Base-by-base conservation (phyloP, 2,797 vertebrate genomes). In the Gymnocypris eckloni region DNA sequence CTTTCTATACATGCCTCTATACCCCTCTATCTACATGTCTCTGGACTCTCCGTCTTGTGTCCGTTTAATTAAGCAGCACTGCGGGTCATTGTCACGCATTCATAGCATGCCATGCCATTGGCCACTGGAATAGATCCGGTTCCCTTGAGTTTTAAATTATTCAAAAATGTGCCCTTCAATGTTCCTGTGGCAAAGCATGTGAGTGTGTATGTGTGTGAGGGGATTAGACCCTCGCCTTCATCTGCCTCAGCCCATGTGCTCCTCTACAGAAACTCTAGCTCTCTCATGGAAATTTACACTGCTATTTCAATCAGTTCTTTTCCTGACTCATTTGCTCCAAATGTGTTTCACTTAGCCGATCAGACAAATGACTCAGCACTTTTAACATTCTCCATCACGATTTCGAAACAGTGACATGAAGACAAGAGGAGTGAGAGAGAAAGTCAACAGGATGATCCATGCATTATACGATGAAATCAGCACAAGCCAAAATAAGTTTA, bases 101-200 rank as follows among this genome's bases (percentile, higher is more conserved):
- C 28, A 33, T 33, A 33, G 28, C 28, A 33, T 33, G 28, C 28
- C 28, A 2, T 33, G 28, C 28, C 28, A 33, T 33, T 33, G 28
- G 28, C 28, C 28, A 33, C 28, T 33, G 28, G 28, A 33, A 33
- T 33, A 33, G 28, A 33, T 33, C 28, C 28, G 28, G 28, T 33
- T 33, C 28, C 28, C 28, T 33, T 33, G 28, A 33, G 28, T 33
- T 33, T 33, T 33, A 33, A 33, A 33, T 33, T 33, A 33, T 33
- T 33, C 28, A 33, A 33, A 33, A 33, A 33, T 33, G 28, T 33
- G 28, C 28, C 28, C 28, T 33, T 33, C 28, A 33, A 88, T 92
- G 91, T 92, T 93, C 90, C 89, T 92, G 92, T 82, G 89, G 89
- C 91, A 90, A 90, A 87, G 89, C 87, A 90, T 92, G 50, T 71